phyloP scores from a whole-genome alignment of 2,888 invertebrate species.

The Galeruca laticollis region DNA sequence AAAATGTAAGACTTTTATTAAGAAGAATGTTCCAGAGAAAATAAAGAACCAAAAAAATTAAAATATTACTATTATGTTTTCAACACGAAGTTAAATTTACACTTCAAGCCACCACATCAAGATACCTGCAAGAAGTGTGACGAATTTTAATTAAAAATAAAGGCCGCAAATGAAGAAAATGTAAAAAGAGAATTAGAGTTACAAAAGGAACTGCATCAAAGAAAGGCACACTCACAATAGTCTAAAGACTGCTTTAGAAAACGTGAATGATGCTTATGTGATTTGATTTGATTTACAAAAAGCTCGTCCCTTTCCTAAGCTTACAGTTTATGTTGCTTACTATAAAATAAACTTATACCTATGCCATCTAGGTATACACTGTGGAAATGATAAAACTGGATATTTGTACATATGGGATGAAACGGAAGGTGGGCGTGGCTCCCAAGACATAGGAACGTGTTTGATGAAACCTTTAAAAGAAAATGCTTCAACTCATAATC shows the following conservation, averaged over 20 bases:
- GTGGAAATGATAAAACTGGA: constrained; percentile 12
- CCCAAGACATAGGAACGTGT: constrained; percentile 21
- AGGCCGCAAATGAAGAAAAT: too few species aligned
- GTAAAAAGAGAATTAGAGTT: too few species aligned
- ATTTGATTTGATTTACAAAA: constrained; percentile 25
- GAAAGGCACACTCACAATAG: constrained; percentile 15
- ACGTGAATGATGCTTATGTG: constrained; percentile 11
- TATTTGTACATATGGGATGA: constrained; percentile 24
- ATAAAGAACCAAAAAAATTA: too few species aligned
- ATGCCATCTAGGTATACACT: constrained; percentile 23
- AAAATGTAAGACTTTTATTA: too few species aligned
- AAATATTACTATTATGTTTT: too few species aligned
- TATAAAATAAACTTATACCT: constrained; percentile 32
- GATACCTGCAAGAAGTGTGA: too few species aligned
- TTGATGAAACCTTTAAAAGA: constrained; percentile 20
- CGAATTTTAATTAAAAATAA: too few species aligned
- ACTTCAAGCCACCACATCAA: too few species aligned
- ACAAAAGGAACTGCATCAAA: constrained; percentile 11
- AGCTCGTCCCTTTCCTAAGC: constrained; percentile 20
- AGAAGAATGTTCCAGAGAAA: too few species aligned
- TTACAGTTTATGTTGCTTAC: constrained; percentile 21
- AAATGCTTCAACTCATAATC: not conserved
- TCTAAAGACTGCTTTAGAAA: constrained; percentile 16
- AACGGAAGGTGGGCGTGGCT: constrained; percentile 10
- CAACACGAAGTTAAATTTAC: too few species aligned